Conservation (phyloP, 2,113 vertebrate species). For the Brachyistius frenatus region DNA sequence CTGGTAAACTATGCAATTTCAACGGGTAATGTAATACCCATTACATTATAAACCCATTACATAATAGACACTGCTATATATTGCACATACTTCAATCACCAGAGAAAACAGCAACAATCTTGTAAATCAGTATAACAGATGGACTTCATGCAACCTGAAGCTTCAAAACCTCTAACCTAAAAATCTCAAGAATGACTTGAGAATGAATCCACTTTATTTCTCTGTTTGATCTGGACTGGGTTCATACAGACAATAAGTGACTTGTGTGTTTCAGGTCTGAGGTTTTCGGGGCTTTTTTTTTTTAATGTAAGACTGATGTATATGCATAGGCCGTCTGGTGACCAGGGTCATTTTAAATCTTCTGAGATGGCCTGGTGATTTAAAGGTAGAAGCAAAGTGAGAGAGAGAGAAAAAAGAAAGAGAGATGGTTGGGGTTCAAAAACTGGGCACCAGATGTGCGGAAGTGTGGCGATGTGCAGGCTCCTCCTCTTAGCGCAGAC, state of each 20-base stretch:
- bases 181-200: neutral
- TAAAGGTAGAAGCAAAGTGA: neutral
- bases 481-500: conserved; percentile 62
- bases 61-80: no score
- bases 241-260: no score
- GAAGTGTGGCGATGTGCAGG: conserved; percentile 61
- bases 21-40: no score
- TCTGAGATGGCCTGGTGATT: neutral
- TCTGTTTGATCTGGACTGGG: no score
- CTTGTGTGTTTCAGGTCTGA: no score
- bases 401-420: neutral
- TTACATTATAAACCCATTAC: no score
- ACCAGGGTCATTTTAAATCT: neutral
- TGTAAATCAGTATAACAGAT: no score
- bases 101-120: neutral
- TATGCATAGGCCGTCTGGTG: neutral
- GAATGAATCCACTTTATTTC: neutral
- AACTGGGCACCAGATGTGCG: conserved; percentile 76
- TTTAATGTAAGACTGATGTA: neutral
- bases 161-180: neutral
- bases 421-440: conserved; percentile 13
- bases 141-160: no score
- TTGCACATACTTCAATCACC: neutral
- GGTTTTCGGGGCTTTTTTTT: neutral
- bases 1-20: neutral